Evolutionary conservation across 2,113 vertebrate species (phyloP).

Genomic region (Hypanus sabinus): DNA sequence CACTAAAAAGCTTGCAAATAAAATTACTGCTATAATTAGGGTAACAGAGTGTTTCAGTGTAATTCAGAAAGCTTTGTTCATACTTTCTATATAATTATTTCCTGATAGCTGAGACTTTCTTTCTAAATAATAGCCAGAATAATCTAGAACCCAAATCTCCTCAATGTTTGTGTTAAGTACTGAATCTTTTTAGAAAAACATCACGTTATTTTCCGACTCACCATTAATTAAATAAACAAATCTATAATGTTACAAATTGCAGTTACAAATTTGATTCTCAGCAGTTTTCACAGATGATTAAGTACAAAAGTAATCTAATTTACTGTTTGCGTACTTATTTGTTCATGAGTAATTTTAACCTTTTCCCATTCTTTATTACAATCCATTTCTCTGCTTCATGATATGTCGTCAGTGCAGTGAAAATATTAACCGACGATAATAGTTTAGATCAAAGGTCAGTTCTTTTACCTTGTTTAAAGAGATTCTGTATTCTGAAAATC

Average conservation of each 20-base stretch:
- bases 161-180: neutral
- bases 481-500: neutral
- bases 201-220: neutral
- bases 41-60: conserved; percentile 54
- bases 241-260: conserved; percentile 24
- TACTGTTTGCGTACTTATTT: neutral
- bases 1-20: conserved; percentile 52
- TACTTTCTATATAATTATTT: conserved; percentile 53
- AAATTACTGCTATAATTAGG: conserved; percentile 60
- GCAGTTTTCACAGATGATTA: conserved; percentile 20
- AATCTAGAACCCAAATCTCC: conserved; percentile 48
- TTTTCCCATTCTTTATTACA: neutral
- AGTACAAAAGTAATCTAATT: conserved; percentile 22
- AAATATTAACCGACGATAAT: neutral
- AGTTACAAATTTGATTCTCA: conserved; percentile 31
- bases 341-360: conserved; percentile 30
- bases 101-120: conserved; percentile 54
- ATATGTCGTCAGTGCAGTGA: neutral
- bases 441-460: neutral
- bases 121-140: conserved; percentile 46
- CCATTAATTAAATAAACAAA: conserved; percentile 31
- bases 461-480: neutral
- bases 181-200: neutral
- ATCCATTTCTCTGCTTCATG: neutral
- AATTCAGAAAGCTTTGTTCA: conserved; percentile 63